These are phyloP conservation scores for Hippolais icterina DNA, from an alignment of 2,113 vertebrate species.

Conservation along the genomic window DNA sequence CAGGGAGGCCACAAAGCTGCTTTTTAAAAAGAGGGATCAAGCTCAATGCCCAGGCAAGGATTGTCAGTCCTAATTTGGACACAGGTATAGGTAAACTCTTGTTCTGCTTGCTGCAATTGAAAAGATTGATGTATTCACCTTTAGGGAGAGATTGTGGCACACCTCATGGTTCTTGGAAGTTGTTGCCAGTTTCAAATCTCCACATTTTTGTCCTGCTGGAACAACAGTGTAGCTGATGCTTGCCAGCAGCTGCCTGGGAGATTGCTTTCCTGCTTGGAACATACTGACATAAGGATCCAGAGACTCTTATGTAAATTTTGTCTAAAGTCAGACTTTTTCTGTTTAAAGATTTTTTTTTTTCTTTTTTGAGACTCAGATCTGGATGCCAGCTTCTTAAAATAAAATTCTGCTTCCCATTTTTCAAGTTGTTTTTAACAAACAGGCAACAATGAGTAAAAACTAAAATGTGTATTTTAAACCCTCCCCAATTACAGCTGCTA, in stretches of 20 bases:
- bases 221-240: not conserved
- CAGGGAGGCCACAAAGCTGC: fast-evolving
- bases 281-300: not conserved
- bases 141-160: not conserved
- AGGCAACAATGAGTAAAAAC: not conserved
- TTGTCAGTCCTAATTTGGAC: not conserved
- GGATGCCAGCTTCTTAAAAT: not conserved
- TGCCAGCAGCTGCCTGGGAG: not conserved
- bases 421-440: not conserved
- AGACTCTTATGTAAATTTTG: not conserved
- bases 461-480: not conserved
- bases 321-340: not conserved
- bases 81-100: not conserved
- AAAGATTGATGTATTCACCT: not conserved
- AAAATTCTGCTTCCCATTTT: not conserved
- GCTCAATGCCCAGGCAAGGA: not conserved
- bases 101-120: not conserved
- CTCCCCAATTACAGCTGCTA: not conserved
- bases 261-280: not conserved
- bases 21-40: not conserved
- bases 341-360: not conserved
- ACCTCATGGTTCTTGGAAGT: not conserved
- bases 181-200: not conserved
- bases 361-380: not conserved
- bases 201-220: not conserved